phyloP scores from a whole-genome alignment of 2,113 vertebrate species.

The Dipodomys merriami region DNA sequence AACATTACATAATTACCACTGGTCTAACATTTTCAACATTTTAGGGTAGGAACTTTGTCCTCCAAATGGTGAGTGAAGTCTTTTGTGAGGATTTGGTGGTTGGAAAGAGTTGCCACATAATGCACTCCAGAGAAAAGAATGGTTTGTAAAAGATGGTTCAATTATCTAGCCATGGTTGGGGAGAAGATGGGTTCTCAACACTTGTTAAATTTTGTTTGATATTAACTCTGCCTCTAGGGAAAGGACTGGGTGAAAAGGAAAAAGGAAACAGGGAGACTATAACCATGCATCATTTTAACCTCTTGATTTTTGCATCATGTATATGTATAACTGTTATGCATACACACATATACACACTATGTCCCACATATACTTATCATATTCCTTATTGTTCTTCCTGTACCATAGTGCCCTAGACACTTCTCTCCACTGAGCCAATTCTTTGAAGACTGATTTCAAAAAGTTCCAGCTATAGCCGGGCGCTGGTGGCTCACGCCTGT shows the following conservation, averaged over 20 bases:
- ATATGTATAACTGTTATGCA: not conserved
- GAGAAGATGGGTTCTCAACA: not conserved
- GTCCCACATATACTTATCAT: not conserved
- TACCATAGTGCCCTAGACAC: not conserved
- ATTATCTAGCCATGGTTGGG: not conserved
- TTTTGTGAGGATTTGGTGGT: constrained; percentile 8
- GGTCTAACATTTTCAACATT: constrained; percentile 25
- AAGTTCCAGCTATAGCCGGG: not conserved
- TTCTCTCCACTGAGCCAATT: not conserved
- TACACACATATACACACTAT: not conserved
- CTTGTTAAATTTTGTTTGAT: not conserved
- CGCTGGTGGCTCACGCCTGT: too few species aligned
- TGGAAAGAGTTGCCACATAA: not conserved
- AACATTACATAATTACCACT: constrained; percentile 10
- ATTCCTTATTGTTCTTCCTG: not conserved
- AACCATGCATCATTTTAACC: not conserved
- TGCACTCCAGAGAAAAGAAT: not conserved
- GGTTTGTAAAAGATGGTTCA: not conserved
- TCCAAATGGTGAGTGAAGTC: not conserved
- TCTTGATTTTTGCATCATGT: constrained; percentile 10
- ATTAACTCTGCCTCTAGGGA: not conserved
- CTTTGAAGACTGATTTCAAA: constrained; percentile 18
- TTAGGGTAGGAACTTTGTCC: not conserved
- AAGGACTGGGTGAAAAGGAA: not conserved
- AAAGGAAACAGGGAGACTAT: not conserved